Evolutionary conservation across 2,888 invertebrate genomes (phyloP), one percentile per base, ranked within the genome.

Genomic region (Pemphredon lugubris): DNA sequence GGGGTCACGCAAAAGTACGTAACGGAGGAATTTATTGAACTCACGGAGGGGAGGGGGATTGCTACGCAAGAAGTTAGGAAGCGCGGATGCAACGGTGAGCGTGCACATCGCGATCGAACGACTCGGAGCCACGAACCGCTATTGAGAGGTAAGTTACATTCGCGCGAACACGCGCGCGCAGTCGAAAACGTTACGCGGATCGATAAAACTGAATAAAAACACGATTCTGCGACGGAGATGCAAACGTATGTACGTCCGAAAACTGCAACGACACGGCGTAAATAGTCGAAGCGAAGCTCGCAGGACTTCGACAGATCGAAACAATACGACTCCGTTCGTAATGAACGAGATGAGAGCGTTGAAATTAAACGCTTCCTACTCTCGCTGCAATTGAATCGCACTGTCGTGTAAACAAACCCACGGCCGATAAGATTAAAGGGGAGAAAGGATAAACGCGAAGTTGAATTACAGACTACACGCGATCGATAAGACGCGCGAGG

Each of bases 1-100:
- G 40, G 9, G 40, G 40, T 40, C 40, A 40, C 40, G 40, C 2
- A 16, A 40, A 40, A 40, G 14, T 16, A 14, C 9, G 39, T 45
- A 66, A 47, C 39, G 51, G 26, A 37, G 47, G 53, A 66, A 60
- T 66, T 30, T 44, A 44, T 51, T 30, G 48, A 53, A 60, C 60
- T 58, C 45, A 51, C 32, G 14, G 32, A 20, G 18, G 39, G 14
- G n/a, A n/a, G n/a, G n/a, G n/a, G n/a, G 59, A 40, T 68, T 45
- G 45, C 39, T 26, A 14, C 37, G 51, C 42, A 44, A 39, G 42
- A 45, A 59, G 61, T 70, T 58, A 61, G 60, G 32, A 74, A 65
- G 60, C 50, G 9, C 23, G 11, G 26, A 39, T 23, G 58, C 50
- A 50, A n/a, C 30, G 16, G 14, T 20, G 18, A 16, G 57, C 45